Percentiles rank a stretch among this genome's conserved stretches.
Evolutionary conservation across 2,797 vertebrate genomes (phyloP).

Genomic region (Triplophysa yarkandensis): DNA sequence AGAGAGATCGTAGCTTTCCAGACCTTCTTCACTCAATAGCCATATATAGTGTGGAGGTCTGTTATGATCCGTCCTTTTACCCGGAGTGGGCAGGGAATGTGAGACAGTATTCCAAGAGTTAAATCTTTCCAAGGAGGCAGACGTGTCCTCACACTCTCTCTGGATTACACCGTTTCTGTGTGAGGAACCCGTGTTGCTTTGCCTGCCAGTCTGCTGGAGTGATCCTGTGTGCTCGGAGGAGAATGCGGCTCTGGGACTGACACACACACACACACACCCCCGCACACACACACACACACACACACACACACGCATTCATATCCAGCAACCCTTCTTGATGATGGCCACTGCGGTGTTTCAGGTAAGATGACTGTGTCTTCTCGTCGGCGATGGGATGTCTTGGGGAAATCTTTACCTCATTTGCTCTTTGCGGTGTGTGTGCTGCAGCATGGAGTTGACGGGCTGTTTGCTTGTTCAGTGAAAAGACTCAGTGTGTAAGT

Average conservation of each 20-base stretch:
- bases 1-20: conserved; percentile 60
- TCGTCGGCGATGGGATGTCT: conserved; percentile 46
- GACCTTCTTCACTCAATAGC: conserved; percentile 57
- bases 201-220: conserved; percentile 39
- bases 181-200: conserved; percentile 29
- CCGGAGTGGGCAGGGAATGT: conserved; percentile 50
- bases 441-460: conserved; percentile 41
- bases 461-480: conserved; percentile 54
- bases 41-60: conserved; percentile 67
- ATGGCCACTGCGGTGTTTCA: conserved; percentile 83
- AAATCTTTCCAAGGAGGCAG: conserved; percentile 56
- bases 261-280: conserved; percentile 12
- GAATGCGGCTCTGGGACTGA: conserved; percentile 51
- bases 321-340: conserved; percentile 52
- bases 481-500: conserved; percentile 48
- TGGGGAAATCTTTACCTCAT: conserved; percentile 48
- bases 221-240: conserved; percentile 40
- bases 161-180: conserved; percentile 50
- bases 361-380: conserved; percentile 67
- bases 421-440: conserved; percentile 29
- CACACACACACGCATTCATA: conserved; percentile 11
- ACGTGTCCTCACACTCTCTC: conserved; percentile 39
- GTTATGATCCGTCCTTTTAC: conserved; percentile 62
- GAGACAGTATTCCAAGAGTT: conserved; percentile 46
- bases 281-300: neutral